Evolutionary conservation across 2,113 vertebrate genomes (phyloP), one percentile per base, ranked within the genome.

Genomic region (Trachemys scripta): DNA sequence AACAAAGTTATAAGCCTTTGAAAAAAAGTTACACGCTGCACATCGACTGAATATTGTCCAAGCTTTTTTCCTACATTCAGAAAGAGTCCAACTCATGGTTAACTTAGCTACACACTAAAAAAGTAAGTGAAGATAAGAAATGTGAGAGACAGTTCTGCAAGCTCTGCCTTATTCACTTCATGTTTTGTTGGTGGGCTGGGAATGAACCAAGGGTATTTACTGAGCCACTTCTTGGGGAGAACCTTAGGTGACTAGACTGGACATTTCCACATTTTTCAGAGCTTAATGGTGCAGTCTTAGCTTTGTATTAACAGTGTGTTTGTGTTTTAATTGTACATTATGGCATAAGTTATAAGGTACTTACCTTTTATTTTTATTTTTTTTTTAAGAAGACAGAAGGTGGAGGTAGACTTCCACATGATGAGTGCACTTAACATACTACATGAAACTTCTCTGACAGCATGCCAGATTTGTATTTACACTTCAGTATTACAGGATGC

Each of bases 231-330:
- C 81, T 80, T 24, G 85, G 10, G 5, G 8, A 80, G 80, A 86
- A 75, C 80, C 62, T 94, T 86, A 86, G 51, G 50, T 31, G 88
- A 35, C 5, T 96, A 88, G 88, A 88, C 62, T 84, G 24, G 5
- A 12, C 47, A 84, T 94, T 96, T 95, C 85, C 79, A 94, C 12
- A 8, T 38, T 81, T 88, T 19, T 94, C 51, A 59, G 19, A 76
- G 42, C 7, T 47, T 78, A 27, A 24, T 24, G 38, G 24, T 25
- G 6, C 42, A 27, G 3, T 78, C 42, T 78, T 47, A 78, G 45
- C 2, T 78, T 42, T 78, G 11, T 45, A 78, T 78, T 78, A 76
- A 76, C n/a, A 75, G 9, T 45, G 42, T 45, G 75, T 38, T 19
- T 38, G 65, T 38, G 16, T 38, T 72, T 72, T 8, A 72, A 38